Evolutionary conservation across 1,140 invertebrate species (phyloP).

Genomic region (Anastrepha obliqua): DNA sequence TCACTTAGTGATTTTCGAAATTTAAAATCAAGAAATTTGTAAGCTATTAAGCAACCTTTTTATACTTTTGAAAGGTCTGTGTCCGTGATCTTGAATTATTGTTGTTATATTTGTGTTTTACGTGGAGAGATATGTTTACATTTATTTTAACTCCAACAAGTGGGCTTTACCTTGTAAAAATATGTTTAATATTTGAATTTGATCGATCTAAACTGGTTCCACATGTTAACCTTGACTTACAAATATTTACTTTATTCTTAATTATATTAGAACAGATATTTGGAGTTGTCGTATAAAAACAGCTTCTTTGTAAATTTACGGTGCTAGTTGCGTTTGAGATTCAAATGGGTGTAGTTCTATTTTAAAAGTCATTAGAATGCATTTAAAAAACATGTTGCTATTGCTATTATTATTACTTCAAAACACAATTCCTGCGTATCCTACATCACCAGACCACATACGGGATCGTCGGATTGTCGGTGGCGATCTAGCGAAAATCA

Average conservation of each 20-base stretch:
- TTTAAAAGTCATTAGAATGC: background rate
- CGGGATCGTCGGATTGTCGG: slow-evolving; percentile 63
- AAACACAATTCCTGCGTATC: background rate
- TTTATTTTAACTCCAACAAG: background rate
- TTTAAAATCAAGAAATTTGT: background rate
- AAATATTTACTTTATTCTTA: background rate
- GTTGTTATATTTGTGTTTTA: background rate
- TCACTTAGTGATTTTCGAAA: background rate
- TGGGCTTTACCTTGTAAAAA: background rate
- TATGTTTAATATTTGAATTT: background rate
- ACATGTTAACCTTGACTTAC: background rate
- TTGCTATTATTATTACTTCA: background rate
- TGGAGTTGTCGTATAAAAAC: background rate
- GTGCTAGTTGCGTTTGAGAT: background rate
- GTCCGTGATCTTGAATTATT: background rate
- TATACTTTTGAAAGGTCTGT: background rate
- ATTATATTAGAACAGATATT: background rate
- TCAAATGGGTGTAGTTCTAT: background rate
- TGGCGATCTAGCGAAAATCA: slow-evolving; percentile 62
- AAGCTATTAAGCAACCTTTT: background rate
- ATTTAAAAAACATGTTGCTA: background rate
- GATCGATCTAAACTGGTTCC: background rate
- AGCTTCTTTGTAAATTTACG: background rate
- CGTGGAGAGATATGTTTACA: background rate
- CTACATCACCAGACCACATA: background rate